These are phyloP conservation scores for Cricetomys ansorgei DNA, from an alignment of 2,113 vertebrate species.

Conservation along the genomic window DNA sequence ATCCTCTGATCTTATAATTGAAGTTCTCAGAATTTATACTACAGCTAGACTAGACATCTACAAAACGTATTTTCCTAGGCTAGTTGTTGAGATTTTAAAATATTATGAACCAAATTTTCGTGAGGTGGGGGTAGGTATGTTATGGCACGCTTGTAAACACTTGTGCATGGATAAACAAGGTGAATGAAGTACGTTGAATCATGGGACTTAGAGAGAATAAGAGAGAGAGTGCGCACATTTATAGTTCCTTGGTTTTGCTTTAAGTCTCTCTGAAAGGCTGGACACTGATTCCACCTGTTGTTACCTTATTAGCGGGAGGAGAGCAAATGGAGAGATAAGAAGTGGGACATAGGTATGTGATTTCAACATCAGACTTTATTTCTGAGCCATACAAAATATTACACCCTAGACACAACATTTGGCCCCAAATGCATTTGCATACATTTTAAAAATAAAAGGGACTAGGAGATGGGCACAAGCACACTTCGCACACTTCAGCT, in stretches of 20 bases:
- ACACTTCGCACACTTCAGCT: background rate
- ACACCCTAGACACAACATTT: background rate
- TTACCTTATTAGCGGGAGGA: background rate
- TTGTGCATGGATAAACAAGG: background rate
- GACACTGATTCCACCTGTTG: background rate
- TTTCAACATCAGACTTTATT: background rate
- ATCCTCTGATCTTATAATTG: background rate
- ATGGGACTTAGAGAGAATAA: background rate
- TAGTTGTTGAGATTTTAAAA: constrained; percentile 25
- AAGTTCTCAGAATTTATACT: constrained; percentile 15
- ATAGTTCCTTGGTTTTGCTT: background rate
- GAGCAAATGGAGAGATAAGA: background rate
- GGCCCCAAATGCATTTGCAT: background rate
- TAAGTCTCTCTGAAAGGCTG: background rate
- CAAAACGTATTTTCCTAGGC: background rate
- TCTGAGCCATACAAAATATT: background rate
- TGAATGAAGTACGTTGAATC: background rate
- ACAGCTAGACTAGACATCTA: background rate
- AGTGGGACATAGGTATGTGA: background rate
- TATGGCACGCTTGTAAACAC: background rate
- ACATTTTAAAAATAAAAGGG: background rate
- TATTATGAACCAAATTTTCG: background rate
- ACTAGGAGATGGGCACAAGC: background rate
- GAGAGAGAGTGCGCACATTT: background rate
- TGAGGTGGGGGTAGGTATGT: background rate